A percentile compares a stretch with the other conserved stretches of the same genome.
These are phyloP conservation scores for Yponomeuta cagnagella DNA, from an alignment of 2,888 invertebrate genomes.

Conservation along the genomic window DNA sequence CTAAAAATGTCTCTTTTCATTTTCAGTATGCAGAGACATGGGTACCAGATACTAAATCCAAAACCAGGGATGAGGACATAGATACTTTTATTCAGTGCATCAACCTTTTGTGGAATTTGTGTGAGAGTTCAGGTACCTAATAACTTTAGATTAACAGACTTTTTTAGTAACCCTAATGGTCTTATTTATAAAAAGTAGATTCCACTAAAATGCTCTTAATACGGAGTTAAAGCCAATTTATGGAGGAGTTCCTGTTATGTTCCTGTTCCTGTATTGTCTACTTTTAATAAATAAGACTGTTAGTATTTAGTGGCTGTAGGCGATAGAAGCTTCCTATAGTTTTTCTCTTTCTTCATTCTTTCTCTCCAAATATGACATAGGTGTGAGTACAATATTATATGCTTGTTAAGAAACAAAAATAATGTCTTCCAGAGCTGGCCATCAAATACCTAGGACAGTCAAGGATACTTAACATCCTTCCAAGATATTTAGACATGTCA, in stretches of 20 bases:
- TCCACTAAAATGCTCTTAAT: no score
- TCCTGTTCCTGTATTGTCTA: no score
- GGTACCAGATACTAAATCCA: conserved; percentile 59
- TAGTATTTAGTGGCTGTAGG: no score
- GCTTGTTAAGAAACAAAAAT: conserved; percentile 1
- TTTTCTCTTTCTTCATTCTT: background rate
- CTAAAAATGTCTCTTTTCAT: background rate
- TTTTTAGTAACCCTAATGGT: no score
- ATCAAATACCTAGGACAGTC: conserved; percentile 80
- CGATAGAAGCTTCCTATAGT: no score
- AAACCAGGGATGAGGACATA: conserved; percentile 71
- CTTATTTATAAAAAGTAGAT: no score
- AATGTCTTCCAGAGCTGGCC: conserved; percentile 65
- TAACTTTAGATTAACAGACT: no score
- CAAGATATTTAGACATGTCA: conserved; percentile 75
- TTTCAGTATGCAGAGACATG: conserved; percentile 66
- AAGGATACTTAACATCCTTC: conserved; percentile 75
- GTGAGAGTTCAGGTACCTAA: conserved; percentile 76
- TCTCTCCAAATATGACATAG: background rate
- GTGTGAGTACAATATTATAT: background rate
- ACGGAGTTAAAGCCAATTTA: no score
- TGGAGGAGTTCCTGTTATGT: no score
- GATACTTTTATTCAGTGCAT: conserved; percentile 82
- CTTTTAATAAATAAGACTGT: no score
- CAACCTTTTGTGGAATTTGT: conserved; percentile 81